Conservation (phyloP, 2,888 invertebrate genomes). For the Marasmarcha lunaedactyla region DNA sequence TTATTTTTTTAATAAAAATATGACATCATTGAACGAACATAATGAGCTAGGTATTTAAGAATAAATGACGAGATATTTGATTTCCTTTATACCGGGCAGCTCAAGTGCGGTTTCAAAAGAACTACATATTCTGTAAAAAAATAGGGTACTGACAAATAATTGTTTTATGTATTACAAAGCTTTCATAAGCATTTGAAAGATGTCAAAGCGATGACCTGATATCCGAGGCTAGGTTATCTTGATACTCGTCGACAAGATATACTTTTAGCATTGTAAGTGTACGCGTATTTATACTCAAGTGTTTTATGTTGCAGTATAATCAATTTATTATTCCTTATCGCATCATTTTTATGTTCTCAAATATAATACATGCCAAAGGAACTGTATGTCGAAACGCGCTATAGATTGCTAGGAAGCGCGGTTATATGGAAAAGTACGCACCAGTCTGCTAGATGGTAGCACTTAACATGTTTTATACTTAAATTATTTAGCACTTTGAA, state of each 20-base stretch:
- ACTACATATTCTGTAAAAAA: too few species aligned
- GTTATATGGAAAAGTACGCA: conserved; percentile 34
- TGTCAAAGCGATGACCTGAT: background rate
- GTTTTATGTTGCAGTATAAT: conserved; percentile 18
- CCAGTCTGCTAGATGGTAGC: conserved; percentile 58
- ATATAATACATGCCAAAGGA: background rate
- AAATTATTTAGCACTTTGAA: conserved; percentile 56
- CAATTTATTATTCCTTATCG: conserved; percentile 12
- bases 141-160: too few species aligned
- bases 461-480: conserved; percentile 39
- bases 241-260: conserved; percentile 43
- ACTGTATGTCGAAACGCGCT: too few species aligned
- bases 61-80: too few species aligned
- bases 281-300: conserved; percentile 5
- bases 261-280: conserved; percentile 19
- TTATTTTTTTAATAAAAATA: too few species aligned
- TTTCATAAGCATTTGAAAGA: too few species aligned
- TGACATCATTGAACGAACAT: too few species aligned
- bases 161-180: too few species aligned
- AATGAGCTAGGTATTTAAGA: too few species aligned
- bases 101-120: too few species aligned
- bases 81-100: too few species aligned
- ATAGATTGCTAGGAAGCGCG: too few species aligned
- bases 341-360: conserved; percentile 7
- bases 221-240: conserved; percentile 48